Conservation (phyloP, 2,888 invertebrate species). For the Mamestra brassicae region DNA sequence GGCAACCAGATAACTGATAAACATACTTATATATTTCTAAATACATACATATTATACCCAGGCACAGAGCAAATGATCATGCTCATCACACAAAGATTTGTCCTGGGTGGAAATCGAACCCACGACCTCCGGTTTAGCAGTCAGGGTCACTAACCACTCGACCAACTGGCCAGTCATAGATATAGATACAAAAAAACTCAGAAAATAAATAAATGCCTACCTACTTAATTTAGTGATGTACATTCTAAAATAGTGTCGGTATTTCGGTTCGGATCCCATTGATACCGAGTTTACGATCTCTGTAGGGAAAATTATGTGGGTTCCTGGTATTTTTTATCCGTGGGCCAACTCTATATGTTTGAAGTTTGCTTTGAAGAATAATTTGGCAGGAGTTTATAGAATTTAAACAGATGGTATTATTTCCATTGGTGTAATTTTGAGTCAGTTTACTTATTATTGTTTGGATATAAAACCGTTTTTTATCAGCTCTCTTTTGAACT, state of each 20-base stretch:
- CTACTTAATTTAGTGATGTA: conserved; percentile 36
- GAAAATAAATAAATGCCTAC: conserved; percentile 40
- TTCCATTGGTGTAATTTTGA: not conserved
- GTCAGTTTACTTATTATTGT: not conserved
- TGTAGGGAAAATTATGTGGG: conserved; percentile 42
- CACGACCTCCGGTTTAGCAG: too few species aligned
- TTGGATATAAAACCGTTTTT: not conserved
- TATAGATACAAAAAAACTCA: not conserved
- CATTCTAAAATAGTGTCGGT: conserved; percentile 31
- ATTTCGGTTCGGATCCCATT: conserved; percentile 25
- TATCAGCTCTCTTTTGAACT: not conserved
- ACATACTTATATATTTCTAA: too few species aligned
- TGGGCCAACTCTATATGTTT: conserved; percentile 24
- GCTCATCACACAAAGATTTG: too few species aligned
- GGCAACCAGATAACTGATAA: too few species aligned
- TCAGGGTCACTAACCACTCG: too few species aligned
- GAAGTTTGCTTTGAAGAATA: conserved; percentile 3
- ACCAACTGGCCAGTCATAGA: too few species aligned
- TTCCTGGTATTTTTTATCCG: conserved; percentile 43
- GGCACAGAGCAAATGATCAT: too few species aligned
- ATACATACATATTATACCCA: too few species aligned
- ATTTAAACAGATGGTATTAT: not conserved
- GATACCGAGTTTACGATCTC: conserved; percentile 46
- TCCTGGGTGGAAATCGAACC: too few species aligned
- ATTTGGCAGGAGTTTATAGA: not conserved